A percentile compares a stretch with the other conserved stretches of the same genome.
phyloP scores from a whole-genome alignment of 1,140 invertebrate species.

The Palaemon carinicauda region DNA sequence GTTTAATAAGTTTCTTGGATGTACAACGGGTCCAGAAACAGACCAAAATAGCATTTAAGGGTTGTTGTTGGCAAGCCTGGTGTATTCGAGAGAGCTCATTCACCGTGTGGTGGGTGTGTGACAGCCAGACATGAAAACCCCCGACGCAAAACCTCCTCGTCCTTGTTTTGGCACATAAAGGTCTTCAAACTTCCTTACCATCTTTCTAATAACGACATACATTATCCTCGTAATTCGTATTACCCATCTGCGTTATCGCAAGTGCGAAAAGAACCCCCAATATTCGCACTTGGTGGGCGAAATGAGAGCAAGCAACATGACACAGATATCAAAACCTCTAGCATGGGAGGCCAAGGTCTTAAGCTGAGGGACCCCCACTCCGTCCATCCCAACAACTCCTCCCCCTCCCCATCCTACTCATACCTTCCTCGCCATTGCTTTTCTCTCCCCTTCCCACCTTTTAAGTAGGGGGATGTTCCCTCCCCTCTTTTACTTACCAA shows the following conservation, averaged over 20 bases:
- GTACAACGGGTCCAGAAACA: background rate
- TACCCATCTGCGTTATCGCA: background rate
- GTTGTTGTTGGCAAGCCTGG: constrained; percentile 11
- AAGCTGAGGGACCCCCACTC: no score
- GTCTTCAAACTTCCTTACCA: no score
- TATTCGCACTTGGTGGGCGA: no score
- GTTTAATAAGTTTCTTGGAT: background rate
- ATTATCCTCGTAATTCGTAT: no score
- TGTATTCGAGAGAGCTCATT: constrained; percentile 41
- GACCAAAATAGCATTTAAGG: background rate
- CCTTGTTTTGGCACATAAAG: background rate
- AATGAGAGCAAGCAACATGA: constrained; percentile 9
- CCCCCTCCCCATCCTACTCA: background rate
- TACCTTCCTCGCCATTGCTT: background rate
- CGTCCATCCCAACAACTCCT: background rate
- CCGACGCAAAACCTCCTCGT: background rate
- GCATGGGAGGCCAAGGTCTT: constrained; percentile 36
- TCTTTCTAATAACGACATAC: no score
- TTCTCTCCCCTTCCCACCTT: background rate
- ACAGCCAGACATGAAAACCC: constrained; percentile 8
- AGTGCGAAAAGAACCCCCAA: background rate
- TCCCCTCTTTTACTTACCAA: background rate
- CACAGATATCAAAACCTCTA: constrained; percentile 31
- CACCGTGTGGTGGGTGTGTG: constrained; percentile 14
- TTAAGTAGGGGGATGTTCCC: background rate